Conservation (phyloP, 2,888 invertebrate species). For the Tetragnatha montana region DNA sequence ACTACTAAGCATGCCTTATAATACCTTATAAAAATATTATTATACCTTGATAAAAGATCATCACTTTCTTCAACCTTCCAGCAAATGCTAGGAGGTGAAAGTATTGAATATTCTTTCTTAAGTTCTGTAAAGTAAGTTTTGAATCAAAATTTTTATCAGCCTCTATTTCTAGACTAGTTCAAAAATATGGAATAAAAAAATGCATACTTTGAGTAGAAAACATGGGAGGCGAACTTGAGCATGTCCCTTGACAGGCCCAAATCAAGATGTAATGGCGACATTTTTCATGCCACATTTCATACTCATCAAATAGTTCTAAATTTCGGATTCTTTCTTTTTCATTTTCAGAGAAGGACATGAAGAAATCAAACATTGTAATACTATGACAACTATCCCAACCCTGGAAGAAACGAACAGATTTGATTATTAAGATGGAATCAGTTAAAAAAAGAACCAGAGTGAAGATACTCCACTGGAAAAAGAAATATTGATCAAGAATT, state of each 20-base stretch:
- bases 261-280: conserved; percentile 78
- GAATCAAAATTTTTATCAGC: too few species aligned
- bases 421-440: too few species aligned
- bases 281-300: conserved; percentile 78
- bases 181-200: not conserved
- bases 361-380: conserved; percentile 76
- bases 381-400: conserved; percentile 75
- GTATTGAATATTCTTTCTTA: not conserved
- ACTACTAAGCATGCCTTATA: too few species aligned
- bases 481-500: too few species aligned
- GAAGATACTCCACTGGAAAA: too few species aligned
- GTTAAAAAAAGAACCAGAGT: too few species aligned
- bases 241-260: conserved; percentile 74
- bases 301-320: conserved; percentile 79
- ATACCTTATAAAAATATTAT: too few species aligned
- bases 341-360: conserved; percentile 73
- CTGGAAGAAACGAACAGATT: conserved; percentile 72
- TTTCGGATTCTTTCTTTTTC: conserved; percentile 75
- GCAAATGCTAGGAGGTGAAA: not conserved
- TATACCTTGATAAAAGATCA: conserved; percentile 9
- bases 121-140: not conserved
- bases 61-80: conserved; percentile 2
- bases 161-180: too few species aligned
- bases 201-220: conserved; percentile 15
- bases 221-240: conserved; percentile 25